Percentiles rank a stretch among this genome's conserved stretches.
phyloP scores from a whole-genome alignment of 2,888 invertebrate species.

The Pristionchus entomophagus region DNA sequence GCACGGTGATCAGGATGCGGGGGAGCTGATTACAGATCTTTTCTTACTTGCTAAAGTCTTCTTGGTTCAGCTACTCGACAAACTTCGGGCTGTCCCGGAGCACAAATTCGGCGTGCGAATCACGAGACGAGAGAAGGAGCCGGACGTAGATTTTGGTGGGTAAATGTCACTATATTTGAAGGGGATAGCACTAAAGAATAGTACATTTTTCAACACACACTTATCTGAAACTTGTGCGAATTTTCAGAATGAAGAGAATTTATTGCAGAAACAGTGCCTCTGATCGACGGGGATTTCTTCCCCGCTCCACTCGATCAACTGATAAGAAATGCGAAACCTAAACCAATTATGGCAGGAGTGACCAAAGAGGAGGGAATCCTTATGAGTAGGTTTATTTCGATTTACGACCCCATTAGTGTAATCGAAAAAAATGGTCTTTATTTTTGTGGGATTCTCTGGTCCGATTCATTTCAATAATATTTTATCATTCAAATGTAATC shows the following conservation, averaged over 20 bases:
- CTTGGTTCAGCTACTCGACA: background rate
- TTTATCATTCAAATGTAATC: too few relatives aligned
- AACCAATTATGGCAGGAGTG: conserved; percentile 3
- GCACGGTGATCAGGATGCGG: too few relatives aligned
- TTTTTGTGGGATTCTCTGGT: too few relatives aligned
- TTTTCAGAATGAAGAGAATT: too few relatives aligned
- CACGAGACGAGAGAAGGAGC: background rate
- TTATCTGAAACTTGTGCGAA: too few relatives aligned
- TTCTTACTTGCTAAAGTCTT: background rate
- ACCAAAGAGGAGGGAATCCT: conserved; percentile 15
- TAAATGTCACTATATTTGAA: conserved; percentile 51
- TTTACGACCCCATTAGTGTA: too few relatives aligned
- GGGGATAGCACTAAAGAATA: too few relatives aligned
- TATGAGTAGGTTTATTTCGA: too few relatives aligned
- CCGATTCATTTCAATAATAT: too few relatives aligned
- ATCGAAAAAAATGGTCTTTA: too few relatives aligned
- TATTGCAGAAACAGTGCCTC: conserved; percentile 4
- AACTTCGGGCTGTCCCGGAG: background rate
- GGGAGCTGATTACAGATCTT: background rate
- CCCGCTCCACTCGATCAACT: conserved; percentile 8
- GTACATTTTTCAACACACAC: conserved; percentile 39
- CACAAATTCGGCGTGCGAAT: background rate
- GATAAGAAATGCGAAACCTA: conserved; percentile 4
- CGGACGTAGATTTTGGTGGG: conserved; percentile 53
- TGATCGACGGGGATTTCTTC: conserved; percentile 37